Percentiles rank a stretch among this genome's conserved stretches.
Conservation (phyloP, 2,888 invertebrate genomes). For the Drosophila glabriapex region DNA sequence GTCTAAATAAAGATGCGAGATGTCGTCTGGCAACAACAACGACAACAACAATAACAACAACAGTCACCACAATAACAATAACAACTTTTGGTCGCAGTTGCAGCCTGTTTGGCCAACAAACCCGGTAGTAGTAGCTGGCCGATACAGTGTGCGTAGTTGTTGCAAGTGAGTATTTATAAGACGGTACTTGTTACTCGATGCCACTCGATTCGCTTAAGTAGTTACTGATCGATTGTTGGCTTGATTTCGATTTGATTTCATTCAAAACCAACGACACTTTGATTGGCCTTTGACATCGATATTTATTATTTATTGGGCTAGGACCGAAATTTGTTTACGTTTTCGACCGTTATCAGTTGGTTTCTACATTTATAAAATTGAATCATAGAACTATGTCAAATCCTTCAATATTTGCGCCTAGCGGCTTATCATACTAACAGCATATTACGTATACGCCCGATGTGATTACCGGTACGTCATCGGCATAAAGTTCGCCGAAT, state of each 20-base stretch:
- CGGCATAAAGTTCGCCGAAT: conserved; percentile 63
- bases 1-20: conserved; percentile 79
- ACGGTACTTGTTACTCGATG: conserved; percentile 9
- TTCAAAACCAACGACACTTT: background rate
- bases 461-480: conserved; percentile 55
- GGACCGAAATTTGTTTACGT: background rate
- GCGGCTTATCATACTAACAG: background rate
- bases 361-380: background rate
- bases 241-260: background rate
- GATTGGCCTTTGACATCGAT: background rate
- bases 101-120: conserved; percentile 50
- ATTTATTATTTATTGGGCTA: conserved; percentile 3
- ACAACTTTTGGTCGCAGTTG: conserved; percentile 47
- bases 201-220: conserved; percentile 16
- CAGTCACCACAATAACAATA: conserved; percentile 28
- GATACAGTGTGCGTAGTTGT: conserved; percentile 2
- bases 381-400: background rate
- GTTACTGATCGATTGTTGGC: conserved; percentile 15
- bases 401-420: background rate
- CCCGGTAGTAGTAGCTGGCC: conserved; percentile 67
- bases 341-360: background rate
- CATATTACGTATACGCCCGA: conserved; percentile 48
- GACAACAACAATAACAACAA: conserved; percentile 32
- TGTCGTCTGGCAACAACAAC: conserved; percentile 47
- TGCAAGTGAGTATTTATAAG: conserved; percentile 4